Base-by-base conservation (phyloP, 1,140 invertebrate species). In the Drosophila fuyamai region DNA sequence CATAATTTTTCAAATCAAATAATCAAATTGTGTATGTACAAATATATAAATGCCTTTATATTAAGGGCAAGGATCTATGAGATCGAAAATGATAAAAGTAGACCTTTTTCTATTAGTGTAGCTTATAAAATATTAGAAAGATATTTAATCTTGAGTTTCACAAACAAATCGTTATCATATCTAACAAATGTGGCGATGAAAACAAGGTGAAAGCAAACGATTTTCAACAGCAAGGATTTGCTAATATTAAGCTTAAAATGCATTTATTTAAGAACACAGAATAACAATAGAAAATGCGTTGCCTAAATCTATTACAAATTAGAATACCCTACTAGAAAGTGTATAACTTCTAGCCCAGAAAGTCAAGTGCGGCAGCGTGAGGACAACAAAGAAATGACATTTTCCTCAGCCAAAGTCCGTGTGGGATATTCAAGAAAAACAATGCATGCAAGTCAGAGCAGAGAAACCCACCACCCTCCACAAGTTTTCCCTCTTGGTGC, bases 361-460 rank as follows among this genome's bases (percentile, higher is more conserved):
- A 82, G 79, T 82, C 75, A 79, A 82, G 79, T 75, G 75, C 46
- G 70, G 54, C 81, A 76, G 57, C 82, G 81, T 84, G 79, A 41
- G 76, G 76, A 84, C 61, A 83, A 84, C 81, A 82, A 83, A 43
- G 70, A 62, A 79, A 50, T 32, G 16, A 56, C 51, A 60, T 48
- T 61, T 47, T 41, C 46, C 61, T 48, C 18, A n/a, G 10, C 38
- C 16, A 59, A 70, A 61, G 38, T 36, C 73, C 36, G 40, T 48
- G 46, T 58, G 35, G 44, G 18, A 70, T 63, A 81, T 81, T 71
- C 61, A 71, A 72, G 76, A 41, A 83, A 79, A 86, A 86, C 82
- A 86, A 86, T 86, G 71, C 83, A 88, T 68, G 83, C 79, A 67
- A 82, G 76, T 62, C 83, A 79, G 51, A 51, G 44, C 83, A 79